phyloP scores from a whole-genome alignment of 2,113 vertebrate species.

The Oreocharis arfaki region DNA sequence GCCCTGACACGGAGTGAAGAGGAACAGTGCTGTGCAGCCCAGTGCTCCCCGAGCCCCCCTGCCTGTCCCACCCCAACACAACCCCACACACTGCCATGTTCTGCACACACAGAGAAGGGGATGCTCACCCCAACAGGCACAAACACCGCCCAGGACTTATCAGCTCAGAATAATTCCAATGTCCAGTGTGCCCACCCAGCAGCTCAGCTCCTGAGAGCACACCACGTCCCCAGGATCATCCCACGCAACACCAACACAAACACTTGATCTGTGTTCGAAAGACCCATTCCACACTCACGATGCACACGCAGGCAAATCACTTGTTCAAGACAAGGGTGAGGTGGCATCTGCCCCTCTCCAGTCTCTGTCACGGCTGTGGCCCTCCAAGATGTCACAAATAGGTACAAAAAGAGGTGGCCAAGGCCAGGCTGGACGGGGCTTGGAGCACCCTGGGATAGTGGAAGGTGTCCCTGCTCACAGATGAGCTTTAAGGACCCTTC shows the following conservation, averaged over 20 bases:
- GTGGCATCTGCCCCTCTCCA: background rate
- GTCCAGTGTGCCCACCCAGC: background rate
- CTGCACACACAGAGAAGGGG: background rate
- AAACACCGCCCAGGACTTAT: accelerated
- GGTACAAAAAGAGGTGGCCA: background rate
- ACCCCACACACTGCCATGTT: accelerated
- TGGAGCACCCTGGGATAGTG: background rate
- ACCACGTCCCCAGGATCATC: background rate
- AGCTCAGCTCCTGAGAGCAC: background rate
- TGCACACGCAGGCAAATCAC: background rate
- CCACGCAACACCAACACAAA: background rate
- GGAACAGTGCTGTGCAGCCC: background rate
- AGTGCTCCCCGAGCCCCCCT: background rate
- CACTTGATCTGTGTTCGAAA: background rate
- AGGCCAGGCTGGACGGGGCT: background rate
- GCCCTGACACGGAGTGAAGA: background rate
- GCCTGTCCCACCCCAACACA: background rate
- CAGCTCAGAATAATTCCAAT: background rate
- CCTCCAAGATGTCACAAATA: background rate
- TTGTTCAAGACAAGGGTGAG: background rate
- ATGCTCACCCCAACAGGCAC: background rate
- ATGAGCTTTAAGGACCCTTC: background rate
- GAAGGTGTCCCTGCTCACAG: background rate
- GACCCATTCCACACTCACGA: background rate
- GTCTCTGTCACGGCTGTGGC: accelerated